Conservation (phyloP, 2,888 invertebrate genomes). For the Boloria selene region DNA sequence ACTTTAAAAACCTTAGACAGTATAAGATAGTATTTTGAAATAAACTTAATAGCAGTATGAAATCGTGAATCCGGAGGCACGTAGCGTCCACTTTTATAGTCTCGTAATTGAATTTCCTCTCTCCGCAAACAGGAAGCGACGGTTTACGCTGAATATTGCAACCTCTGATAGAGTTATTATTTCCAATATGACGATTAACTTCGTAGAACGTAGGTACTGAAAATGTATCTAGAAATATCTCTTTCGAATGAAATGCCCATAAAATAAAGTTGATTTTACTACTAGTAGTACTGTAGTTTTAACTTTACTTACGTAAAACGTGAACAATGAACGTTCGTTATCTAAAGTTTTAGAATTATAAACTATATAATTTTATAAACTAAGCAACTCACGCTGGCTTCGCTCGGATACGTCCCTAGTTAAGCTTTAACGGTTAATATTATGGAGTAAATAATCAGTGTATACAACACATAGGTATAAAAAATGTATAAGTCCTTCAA, state of each 20-base stretch:
- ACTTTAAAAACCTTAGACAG: conserved; percentile 14
- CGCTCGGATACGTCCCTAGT: too few species aligned
- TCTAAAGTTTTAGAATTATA: too few species aligned
- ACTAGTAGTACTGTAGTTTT: too few species aligned
- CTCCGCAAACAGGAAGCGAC: conserved; percentile 74
- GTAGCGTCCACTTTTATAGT: conserved; percentile 68
- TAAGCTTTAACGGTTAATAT: too few species aligned
- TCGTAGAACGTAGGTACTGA: conserved; percentile 15
- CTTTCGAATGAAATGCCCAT: background rate
- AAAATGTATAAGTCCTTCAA: too few species aligned
- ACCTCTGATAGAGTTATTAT: conserved; percentile 67
- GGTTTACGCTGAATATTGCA: conserved; percentile 67
- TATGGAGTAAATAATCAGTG: too few species aligned
- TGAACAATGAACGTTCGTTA: too few species aligned
- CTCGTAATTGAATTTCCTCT: conserved; percentile 78
- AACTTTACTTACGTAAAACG: too few species aligned
- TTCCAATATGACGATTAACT: conserved; percentile 58
- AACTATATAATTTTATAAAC: too few species aligned
- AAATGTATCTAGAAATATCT: background rate
- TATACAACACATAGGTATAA: too few species aligned
- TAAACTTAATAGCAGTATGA: conserved; percentile 38
- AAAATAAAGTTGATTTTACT: too few species aligned
- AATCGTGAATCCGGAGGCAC: conserved; percentile 41
- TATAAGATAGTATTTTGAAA: conserved; percentile 31
- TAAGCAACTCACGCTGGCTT: too few species aligned